Percentiles rank a stretch among this genome's conserved stretches.
Evolutionary conservation across 2,797 vertebrate genomes (phyloP).

Genomic region (Poecilia picta): DNA sequence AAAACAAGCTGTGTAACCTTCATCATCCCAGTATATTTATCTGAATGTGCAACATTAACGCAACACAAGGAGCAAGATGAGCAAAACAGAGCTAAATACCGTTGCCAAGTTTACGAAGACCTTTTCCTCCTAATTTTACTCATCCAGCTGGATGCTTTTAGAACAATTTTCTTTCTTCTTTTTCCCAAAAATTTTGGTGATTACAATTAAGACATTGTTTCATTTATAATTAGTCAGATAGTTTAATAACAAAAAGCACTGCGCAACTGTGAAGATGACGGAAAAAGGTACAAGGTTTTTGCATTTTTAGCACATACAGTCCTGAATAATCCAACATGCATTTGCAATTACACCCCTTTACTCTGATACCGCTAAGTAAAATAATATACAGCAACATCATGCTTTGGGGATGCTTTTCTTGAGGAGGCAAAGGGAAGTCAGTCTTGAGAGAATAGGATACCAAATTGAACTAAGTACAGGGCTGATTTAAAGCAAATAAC

Average conservation of each 20-base stretch:
- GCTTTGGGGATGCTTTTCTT: neutral
- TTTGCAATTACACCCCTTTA: neutral
- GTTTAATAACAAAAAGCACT: neutral
- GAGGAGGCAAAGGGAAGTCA: neutral
- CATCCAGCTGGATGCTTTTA: neutral
- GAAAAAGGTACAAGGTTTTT: neutral
- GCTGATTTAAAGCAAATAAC: neutral
- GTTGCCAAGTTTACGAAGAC: neutral
- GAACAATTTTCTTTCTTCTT: neutral
- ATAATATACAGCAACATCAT: neutral
- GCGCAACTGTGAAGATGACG: neutral
- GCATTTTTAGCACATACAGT: neutral
- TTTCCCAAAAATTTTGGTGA: neutral
- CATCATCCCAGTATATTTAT: slow-evolving; percentile 37
- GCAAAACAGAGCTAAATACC: slow-evolving; percentile 16
- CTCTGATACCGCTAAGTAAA: neutral
- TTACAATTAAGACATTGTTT: neutral
- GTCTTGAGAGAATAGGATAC: neutral
- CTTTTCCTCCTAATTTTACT: neutral
- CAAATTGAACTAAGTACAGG: neutral
- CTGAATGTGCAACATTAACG: slow-evolving; percentile 39
- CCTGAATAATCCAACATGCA: neutral
- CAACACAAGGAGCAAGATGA: slow-evolving; percentile 13
- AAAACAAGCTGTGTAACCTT: slow-evolving; percentile 85
- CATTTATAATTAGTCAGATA: neutral